These are phyloP conservation scores for Sinohyriopsis cumingii DNA, from an alignment of 2,888 invertebrate genomes.

Conservation along the genomic window DNA sequence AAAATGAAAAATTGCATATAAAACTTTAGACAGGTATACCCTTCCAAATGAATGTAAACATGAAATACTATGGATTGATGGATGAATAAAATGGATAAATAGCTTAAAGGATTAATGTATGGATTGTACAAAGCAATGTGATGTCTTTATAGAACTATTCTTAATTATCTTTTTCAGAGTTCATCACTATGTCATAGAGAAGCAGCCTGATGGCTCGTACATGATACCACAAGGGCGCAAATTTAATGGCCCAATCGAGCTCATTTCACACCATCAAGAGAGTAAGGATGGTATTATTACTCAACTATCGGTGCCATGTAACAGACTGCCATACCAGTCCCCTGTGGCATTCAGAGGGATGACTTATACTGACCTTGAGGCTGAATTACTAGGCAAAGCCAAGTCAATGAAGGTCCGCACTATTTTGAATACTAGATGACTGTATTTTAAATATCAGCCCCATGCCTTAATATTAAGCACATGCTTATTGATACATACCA, in stretches of 20 bases:
- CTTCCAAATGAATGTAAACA: too few relatives aligned
- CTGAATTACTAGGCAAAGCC: conserved; percentile 57
- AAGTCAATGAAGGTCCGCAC: conserved; percentile 47
- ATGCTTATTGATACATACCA: too few relatives aligned
- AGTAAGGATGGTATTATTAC: conserved; percentile 68
- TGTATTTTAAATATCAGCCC: neutral
- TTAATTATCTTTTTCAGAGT: conserved; percentile 49
- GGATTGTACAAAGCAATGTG: too few relatives aligned
- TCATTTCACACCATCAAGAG: conserved; percentile 65
- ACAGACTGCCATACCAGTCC: conserved; percentile 53
- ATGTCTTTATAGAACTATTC: too few relatives aligned
- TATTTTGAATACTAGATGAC: neutral
- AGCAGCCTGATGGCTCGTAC: conserved; percentile 68
- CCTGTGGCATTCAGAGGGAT: conserved; percentile 70
- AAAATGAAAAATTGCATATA: too few relatives aligned
- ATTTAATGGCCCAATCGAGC: conserved; percentile 69
- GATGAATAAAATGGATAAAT: too few relatives aligned
- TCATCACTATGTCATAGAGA: conserved; percentile 71
- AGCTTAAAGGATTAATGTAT: too few relatives aligned
- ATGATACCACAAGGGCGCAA: conserved; percentile 68
- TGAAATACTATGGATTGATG: too few relatives aligned
- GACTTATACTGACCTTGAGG: conserved; percentile 67
- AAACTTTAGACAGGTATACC: too few relatives aligned
- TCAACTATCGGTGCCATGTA: conserved; percentile 61
- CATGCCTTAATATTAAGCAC: too few relatives aligned